Evolutionary conservation across 2,888 invertebrate species (phyloP).

Genomic region (Drosophila anomelani): DNA sequence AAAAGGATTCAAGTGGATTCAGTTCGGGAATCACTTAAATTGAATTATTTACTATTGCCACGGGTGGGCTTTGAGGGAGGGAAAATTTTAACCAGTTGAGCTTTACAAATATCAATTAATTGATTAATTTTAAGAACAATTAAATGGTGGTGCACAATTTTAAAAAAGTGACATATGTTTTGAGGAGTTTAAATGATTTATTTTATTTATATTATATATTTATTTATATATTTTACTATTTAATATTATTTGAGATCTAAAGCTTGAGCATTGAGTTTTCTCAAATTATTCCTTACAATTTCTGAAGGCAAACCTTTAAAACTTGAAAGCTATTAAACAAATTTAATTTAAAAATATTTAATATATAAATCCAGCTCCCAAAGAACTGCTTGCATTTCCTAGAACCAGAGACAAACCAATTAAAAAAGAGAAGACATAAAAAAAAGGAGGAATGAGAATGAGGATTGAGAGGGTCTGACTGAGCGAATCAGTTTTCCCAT

Average conservation of each 20-base stretch:
- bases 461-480: conserved; percentile 11
- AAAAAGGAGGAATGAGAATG: not conserved
- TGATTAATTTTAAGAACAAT: not conserved
- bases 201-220: not conserved
- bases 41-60: conserved; percentile 16
- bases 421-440: conserved; percentile 12
- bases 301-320: too few species aligned
- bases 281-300: not conserved
- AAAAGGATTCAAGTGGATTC: conserved; percentile 19
- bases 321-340: not conserved
- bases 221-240: not conserved
- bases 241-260: not conserved
- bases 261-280: not conserved
- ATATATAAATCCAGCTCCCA: not conserved
- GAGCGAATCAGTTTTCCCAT: conserved; percentile 26
- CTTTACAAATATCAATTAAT: not conserved
- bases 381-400: not conserved
- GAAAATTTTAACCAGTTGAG: not conserved
- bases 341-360: not conserved
- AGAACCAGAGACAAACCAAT: conserved; percentile 33
- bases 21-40: conserved; percentile 1
- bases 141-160: not conserved
- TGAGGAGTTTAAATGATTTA: not conserved
- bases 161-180: not conserved
- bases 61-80: too few species aligned